Conservation (phyloP, 2,888 invertebrate genomes). For the Coecobrya sp. region DNA sequence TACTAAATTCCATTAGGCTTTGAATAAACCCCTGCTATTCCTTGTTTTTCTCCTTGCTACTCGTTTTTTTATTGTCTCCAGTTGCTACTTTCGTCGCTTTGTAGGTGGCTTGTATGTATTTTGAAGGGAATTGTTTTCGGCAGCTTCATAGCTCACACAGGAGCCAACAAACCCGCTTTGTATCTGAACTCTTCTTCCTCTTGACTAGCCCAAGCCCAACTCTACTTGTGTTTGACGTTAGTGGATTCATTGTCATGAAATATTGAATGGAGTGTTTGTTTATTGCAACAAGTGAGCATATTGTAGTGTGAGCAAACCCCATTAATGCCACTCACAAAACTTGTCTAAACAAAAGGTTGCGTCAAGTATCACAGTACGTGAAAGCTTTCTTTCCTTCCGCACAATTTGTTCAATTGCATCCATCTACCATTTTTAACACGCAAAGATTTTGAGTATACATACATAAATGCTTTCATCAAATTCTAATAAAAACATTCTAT, state of each 20-base stretch:
- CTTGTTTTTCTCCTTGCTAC: neutral
- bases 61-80: slow-evolving; percentile 13
- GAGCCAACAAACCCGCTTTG: neutral
- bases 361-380: neutral
- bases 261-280: slow-evolving; percentile 40
- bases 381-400: neutral
- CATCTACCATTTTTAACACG: neutral
- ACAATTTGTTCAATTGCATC: neutral
- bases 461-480: no score
- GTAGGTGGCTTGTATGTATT: neutral
- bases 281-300: slow-evolving; percentile 19
- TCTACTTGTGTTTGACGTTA: slow-evolving; percentile 5
- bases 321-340: slow-evolving; percentile 30
- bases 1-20: slow-evolving; percentile 15
- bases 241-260: slow-evolving; percentile 14
- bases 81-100: neutral
- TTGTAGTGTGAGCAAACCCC: neutral
- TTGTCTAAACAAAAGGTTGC: slow-evolving; percentile 14
- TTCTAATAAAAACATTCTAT: no score
- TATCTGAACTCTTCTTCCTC: neutral
- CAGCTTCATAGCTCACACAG: no score
- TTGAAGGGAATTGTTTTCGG: neutral
- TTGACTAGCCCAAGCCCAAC: slow-evolving; percentile 3
- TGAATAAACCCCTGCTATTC: neutral
- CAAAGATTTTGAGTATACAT: no score